Base-by-base conservation (phyloP, 2,797 vertebrate genomes). In the Peromyscus melanophrys region DNA sequence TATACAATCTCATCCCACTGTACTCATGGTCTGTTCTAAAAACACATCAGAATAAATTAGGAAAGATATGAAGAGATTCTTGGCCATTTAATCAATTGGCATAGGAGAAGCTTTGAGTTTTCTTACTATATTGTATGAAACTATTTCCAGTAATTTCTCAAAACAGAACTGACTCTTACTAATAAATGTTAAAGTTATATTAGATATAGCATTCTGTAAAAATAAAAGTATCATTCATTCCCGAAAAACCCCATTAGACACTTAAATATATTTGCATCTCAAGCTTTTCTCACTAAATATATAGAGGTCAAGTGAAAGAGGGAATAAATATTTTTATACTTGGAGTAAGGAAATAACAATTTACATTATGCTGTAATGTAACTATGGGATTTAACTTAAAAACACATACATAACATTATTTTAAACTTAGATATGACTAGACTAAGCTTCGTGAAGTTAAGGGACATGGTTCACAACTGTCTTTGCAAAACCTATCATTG, bases 171-270 rank as follows among this genome's bases (percentile, higher is more conserved):
- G 43, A 55, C 23, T 83, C n/a, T 83, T 80, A 4, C 61, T 92
- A 88, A 94, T 90, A 88, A 89, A 93, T 63, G 16, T 19, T 75
- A 92, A 21, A 11, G 82, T 94, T 57, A 84, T 67, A 95, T 93
- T 92, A 82, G 67, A 92, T 57, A 82, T 76, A 89, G 27, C 16
- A 89, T 93, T 78, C 16, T 89, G 29, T 82, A 14, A 69, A 86
- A 77, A 73, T 59, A 59, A 97, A 94, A 52, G 16, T 40, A 86
- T 85, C 3, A 61, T 92, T 77, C 43, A 90, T 97, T 93, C 63
- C 57, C 84, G 16, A 95, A 97, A 96, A 94, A 86, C 67, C 65
- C 9, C 12, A 81, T 73, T 88, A 96, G 89, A 94, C 12, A 92
- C 4, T 91, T 96, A 94, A 94, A 78, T 71, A 88, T 78, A 16